Evolutionary conservation across 2,113 vertebrate species (phyloP).

Genomic region (Conger conger): DNA sequence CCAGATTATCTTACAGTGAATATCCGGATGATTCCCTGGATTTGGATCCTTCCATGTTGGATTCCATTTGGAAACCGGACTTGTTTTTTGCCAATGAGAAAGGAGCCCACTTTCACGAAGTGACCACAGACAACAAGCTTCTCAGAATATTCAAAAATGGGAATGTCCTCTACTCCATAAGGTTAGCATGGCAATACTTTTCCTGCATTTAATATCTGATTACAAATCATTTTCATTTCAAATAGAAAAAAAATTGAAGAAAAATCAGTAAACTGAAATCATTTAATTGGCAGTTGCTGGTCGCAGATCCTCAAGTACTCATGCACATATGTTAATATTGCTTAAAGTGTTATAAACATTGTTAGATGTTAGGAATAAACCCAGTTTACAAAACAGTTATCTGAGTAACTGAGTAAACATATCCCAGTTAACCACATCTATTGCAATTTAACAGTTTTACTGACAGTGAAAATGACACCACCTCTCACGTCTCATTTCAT

Average conservation of each 20-base stretch:
- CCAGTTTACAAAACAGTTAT: background rate
- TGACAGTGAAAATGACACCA: background rate
- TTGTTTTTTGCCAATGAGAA: conserved; percentile 21
- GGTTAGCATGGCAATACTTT: background rate
- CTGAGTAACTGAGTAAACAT: too few relatives aligned
- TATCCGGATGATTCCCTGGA: conserved; percentile 82
- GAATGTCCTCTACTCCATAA: conserved; percentile 18
- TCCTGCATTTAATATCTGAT: background rate
- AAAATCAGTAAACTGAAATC: background rate
- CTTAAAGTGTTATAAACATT: too few relatives aligned
- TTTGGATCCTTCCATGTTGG: conserved; percentile 68
- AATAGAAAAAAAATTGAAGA: background rate
- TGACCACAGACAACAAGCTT: conserved; percentile 23
- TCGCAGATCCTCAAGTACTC: background rate
- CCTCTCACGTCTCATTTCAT: background rate
- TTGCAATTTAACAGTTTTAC: too few relatives aligned
- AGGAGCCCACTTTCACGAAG: conserved; percentile 51
- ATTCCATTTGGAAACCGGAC: conserved; percentile 17
- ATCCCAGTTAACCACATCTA: too few relatives aligned
- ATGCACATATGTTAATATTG: background rate
- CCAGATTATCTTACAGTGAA: conserved; percentile 78
- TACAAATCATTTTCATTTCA: background rate
- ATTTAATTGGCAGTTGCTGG: too few relatives aligned
- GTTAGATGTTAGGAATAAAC: background rate
- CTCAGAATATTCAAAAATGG: conserved; percentile 21